Conservation (phyloP, 2,797 vertebrate species). For the Cetoscarus ocellatus region DNA sequence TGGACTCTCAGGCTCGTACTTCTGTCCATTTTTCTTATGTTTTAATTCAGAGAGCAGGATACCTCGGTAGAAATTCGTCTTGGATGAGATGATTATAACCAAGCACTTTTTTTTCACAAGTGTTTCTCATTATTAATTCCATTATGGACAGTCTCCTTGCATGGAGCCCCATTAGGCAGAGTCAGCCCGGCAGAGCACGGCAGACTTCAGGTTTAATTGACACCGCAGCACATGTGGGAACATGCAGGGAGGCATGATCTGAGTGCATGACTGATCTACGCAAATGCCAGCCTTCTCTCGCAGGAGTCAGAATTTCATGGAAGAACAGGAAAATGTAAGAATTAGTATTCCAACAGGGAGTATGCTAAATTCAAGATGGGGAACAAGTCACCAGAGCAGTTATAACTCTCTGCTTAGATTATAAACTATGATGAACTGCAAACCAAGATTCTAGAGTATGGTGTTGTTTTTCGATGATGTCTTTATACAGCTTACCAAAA, state of each 20-base stretch:
- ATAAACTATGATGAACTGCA: no score
- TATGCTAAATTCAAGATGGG: not conserved
- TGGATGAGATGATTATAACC: slow-evolving; percentile 49
- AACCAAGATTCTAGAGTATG: not conserved
- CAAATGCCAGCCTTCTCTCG: slow-evolving; percentile 62
- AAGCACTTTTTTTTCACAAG: slow-evolving; percentile 24
- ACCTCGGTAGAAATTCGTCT: slow-evolving; percentile 8
- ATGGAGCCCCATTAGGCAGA: slow-evolving; percentile 60
- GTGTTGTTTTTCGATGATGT: no score
- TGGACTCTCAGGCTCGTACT: slow-evolving; percentile 20
- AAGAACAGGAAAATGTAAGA: slow-evolving; percentile 47
- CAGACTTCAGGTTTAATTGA: slow-evolving; percentile 74
- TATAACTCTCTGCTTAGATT: slow-evolving; percentile 1
- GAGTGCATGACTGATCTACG: slow-evolving; percentile 62
- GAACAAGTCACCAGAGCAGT: not conserved
- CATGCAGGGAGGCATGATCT: slow-evolving; percentile 47
- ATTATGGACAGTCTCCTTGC: slow-evolving; percentile 62
- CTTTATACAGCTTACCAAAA: no score
- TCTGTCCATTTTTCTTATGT: slow-evolving; percentile 33
- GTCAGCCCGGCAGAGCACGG: slow-evolving; percentile 52
- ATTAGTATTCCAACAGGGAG: slow-evolving; percentile 47
- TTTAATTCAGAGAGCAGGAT: slow-evolving; percentile 33
- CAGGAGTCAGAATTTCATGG: slow-evolving; percentile 30
- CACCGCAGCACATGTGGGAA: slow-evolving; percentile 56
- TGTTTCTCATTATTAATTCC: slow-evolving; percentile 72